Evolutionary conservation across 2,113 vertebrate genomes (phyloP).

Genomic region (Himantopus leucocephalus): DNA sequence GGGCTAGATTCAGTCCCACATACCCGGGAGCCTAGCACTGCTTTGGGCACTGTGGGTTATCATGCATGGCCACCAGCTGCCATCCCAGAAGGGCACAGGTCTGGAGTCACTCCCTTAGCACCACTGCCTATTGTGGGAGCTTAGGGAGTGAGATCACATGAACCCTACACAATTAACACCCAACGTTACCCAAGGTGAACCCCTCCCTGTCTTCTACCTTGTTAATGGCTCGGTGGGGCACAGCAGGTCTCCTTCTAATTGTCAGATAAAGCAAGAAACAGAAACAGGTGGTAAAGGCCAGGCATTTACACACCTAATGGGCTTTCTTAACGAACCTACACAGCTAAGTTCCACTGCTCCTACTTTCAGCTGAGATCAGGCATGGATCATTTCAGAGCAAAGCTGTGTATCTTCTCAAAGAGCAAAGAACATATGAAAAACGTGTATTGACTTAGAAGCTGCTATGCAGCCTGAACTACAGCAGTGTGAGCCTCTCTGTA

Average conservation of each 20-base stretch:
- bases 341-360: not conserved
- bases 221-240: too few relatives aligned
- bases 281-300: not conserved
- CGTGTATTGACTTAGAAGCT: not conserved
- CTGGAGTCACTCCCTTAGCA: not conserved
- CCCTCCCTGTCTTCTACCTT: not conserved
- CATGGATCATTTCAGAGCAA: not conserved
- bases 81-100: not conserved
- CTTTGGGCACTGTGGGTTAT: not conserved
- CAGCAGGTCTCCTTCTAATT: not conserved
- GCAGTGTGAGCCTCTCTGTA: not conserved
- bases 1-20: not conserved
- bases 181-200: accelerated
- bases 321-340: not conserved
- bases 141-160: not conserved
- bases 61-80: not conserved
- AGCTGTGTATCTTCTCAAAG: not conserved
- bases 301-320: not conserved
- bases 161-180: not conserved
- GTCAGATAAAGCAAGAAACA: not conserved
- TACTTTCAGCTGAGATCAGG: not conserved
- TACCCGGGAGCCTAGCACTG: accelerated
- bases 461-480: not conserved
- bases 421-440: not conserved
- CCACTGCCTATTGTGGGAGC: accelerated